Conservation (phyloP, 2,797 vertebrate genomes). For the Gastrophryne carolinensis region DNA sequence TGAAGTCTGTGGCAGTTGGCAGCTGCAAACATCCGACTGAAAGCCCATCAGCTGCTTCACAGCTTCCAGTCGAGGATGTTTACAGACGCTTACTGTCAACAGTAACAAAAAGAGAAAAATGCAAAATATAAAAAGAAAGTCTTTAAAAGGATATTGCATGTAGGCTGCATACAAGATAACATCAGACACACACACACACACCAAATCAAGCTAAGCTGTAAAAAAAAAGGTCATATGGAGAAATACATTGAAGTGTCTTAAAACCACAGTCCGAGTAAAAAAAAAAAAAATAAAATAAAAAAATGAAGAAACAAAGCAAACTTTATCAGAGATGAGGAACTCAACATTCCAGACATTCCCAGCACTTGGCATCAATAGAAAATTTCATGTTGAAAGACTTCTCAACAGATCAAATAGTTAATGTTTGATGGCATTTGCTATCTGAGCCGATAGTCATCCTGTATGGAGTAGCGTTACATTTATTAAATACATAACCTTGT, state of each 20-base stretch:
- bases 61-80: constrained; percentile 99
- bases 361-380: constrained; percentile 82
- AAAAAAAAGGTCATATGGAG: background rate
- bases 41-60: constrained; percentile 85
- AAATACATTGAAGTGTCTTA: background rate
- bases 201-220: no score
- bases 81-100: constrained; percentile 97
- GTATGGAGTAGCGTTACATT: background rate
- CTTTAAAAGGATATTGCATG: no score
- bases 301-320: constrained; percentile 92
- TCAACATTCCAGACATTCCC: constrained; percentile 94
- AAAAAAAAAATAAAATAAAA: constrained; percentile 54
- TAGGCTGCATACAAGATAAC: no score
- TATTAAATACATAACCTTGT: no score
- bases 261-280: no score
- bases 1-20: constrained; percentile 88
- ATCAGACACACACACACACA: no score
- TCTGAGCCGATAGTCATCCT: background rate
- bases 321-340: constrained; percentile 90
- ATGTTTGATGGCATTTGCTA: background rate
- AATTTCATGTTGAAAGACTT: constrained; percentile 60
- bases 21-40: constrained; percentile 99
- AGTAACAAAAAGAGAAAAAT: constrained; percentile 42
- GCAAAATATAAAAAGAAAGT: no score
- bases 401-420: constrained; percentile 41